These are phyloP conservation scores for Gerris lacustris DNA, from an alignment of 2,888 invertebrate genomes.

Conservation along the genomic window DNA sequence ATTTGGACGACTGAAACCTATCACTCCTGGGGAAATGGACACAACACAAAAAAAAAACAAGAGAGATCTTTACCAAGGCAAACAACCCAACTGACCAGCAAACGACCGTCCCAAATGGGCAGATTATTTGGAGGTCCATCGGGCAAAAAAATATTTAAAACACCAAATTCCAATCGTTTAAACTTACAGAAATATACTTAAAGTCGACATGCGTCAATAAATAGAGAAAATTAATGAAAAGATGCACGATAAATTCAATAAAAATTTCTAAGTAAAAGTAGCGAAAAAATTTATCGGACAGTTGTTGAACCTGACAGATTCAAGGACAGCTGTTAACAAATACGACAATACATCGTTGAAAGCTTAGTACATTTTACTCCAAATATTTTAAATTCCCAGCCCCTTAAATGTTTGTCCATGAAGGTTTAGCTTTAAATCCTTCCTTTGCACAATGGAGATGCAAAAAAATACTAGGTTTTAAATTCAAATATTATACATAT, in stretches of 20 bases:
- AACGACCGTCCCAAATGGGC: too few relatives aligned
- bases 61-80: not conserved
- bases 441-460: too few relatives aligned
- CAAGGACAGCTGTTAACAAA: not conserved
- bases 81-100: not conserved
- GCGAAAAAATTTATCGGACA: not conserved
- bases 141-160: too few relatives aligned
- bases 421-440: too few relatives aligned
- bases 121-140: too few relatives aligned
- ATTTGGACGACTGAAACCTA: not conserved
- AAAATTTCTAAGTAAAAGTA: not conserved
- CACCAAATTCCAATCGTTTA: not conserved
- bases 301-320: constrained; percentile 1
- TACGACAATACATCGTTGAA: not conserved
- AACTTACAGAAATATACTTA: not conserved
- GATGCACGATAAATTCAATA: not conserved
- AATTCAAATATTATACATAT: too few relatives aligned
- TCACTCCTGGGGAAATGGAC: not conserved
- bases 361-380: not conserved
- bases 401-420: too few relatives aligned
- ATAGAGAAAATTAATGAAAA: not conserved
- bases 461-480: too few relatives aligned
- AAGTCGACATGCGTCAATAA: not conserved
- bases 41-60: not conserved
- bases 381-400: too few relatives aligned